Evolutionary conservation across 1,140 invertebrate species (phyloP).

Genomic region (Lepidurus apus): DNA sequence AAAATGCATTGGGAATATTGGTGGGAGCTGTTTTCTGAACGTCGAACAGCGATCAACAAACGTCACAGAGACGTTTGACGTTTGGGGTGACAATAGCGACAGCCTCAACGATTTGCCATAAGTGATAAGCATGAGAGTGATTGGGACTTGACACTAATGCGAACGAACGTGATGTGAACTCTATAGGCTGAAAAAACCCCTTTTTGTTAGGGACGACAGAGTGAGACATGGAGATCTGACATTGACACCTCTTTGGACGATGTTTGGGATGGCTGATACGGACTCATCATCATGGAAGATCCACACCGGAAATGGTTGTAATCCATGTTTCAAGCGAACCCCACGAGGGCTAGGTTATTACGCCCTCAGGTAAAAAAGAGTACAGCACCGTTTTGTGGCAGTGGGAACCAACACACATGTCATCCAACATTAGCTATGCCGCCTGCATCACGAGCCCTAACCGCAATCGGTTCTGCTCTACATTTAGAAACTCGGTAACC

Average conservation of each 20-base stretch:
- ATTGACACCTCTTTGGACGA: slow-evolving; percentile 5
- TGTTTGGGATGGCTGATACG: background rate
- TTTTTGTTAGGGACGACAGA: background rate
- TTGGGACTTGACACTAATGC: slow-evolving; percentile 10
- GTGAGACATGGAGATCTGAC: background rate
- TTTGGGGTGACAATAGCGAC: background rate
- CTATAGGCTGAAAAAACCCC: background rate
- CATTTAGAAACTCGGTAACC: background rate
- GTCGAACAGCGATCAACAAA: too few relatives aligned
- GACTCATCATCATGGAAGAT: background rate
- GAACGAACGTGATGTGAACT: background rate
- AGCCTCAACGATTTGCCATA: slow-evolving; percentile 14
- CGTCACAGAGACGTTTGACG: background rate
- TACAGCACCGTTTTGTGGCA: background rate
- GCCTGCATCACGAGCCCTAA: background rate
- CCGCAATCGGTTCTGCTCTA: slow-evolving; percentile 14
- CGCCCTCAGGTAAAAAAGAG: background rate
- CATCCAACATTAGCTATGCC: slow-evolving; percentile 14
- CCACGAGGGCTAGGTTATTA: background rate
- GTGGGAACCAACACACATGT: slow-evolving; percentile 1
- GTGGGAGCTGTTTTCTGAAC: too few relatives aligned
- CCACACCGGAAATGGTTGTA: background rate
- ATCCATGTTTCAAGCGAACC: slow-evolving; percentile 2
- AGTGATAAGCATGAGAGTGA: slow-evolving; percentile 15
- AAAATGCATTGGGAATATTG: too few relatives aligned